Evolutionary conservation across 1,140 invertebrate species (phyloP).

Genomic region (Danaus plexippus): DNA sequence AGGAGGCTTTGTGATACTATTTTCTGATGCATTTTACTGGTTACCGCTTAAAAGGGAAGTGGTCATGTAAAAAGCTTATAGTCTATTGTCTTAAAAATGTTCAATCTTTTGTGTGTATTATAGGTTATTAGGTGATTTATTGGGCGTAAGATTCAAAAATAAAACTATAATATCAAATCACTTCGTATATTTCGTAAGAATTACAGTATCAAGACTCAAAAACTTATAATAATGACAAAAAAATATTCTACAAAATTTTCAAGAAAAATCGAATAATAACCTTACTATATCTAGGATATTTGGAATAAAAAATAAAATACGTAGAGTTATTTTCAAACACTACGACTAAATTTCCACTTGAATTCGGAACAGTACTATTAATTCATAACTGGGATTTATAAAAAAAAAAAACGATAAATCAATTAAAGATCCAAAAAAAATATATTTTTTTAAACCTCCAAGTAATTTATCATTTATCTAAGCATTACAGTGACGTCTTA

Average conservation of each 20-base stretch:
- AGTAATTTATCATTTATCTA: slow-evolving; percentile 43
- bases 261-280: slow-evolving; percentile 17
- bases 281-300: slow-evolving; percentile 38
- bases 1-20: no score
- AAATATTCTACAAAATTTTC: slow-evolving; percentile 27
- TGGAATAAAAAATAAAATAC: slow-evolving; percentile 23
- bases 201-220: slow-evolving; percentile 18
- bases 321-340: background rate
- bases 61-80: no score
- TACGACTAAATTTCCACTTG: background rate
- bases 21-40: no score
- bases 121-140: no score
- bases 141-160: no score
- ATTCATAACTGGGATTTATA: no score
- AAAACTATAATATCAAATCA: slow-evolving; percentile 2
- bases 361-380: no score
- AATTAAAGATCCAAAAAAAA: slow-evolving; percentile 43
- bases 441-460: slow-evolving; percentile 38
- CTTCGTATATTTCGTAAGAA: slow-evolving; percentile 13
- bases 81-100: no score
- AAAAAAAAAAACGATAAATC: slow-evolving; percentile 27
- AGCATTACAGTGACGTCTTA: slow-evolving; percentile 13
- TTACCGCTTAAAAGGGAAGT: no score
- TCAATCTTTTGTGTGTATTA: no score
- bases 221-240: slow-evolving; percentile 25